A percentile compares a stretch with the other conserved stretches of the same genome.
Evolutionary conservation across 2,888 invertebrate species (phyloP).

Genomic region (Therioaphis trifolii): DNA sequence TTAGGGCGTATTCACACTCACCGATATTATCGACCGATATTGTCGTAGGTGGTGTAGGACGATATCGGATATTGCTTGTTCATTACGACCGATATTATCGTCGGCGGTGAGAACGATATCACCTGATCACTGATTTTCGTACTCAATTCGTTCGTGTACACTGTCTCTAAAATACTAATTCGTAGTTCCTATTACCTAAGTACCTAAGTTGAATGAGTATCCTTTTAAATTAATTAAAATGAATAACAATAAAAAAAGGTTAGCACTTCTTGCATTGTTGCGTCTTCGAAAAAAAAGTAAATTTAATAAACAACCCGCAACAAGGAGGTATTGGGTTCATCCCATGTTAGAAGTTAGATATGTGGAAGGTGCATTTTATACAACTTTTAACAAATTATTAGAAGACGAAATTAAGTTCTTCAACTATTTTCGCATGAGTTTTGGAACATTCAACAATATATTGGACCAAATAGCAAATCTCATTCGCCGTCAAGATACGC

Average conservation of each 20-base stretch:
- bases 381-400: conserved; percentile 40
- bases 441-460: no score
- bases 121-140: conserved; percentile 14
- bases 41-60: background rate
- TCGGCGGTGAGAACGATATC: background rate
- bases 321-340: conserved; percentile 9
- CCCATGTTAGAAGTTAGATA: conserved; percentile 21
- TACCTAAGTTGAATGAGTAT: no score
- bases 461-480: no score
- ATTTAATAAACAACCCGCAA: conserved; percentile 9
- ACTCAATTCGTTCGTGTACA: background rate
- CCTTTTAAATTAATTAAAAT: no score
- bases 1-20: no score
- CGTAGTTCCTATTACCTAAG: no score
- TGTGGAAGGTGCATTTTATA: conserved; percentile 44
- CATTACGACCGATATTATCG: background rate
- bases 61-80: background rate
- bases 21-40: background rate
- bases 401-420: conserved; percentile 37
- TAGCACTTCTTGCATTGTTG: conserved; percentile 18
- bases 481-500: no score
- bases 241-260: conserved; percentile 22
- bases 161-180: background rate
- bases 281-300: conserved; percentile 30
- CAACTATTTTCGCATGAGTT: no score